phyloP scores from a whole-genome alignment of 2,888 invertebrate genomes.

The Cantharis rustica region DNA sequence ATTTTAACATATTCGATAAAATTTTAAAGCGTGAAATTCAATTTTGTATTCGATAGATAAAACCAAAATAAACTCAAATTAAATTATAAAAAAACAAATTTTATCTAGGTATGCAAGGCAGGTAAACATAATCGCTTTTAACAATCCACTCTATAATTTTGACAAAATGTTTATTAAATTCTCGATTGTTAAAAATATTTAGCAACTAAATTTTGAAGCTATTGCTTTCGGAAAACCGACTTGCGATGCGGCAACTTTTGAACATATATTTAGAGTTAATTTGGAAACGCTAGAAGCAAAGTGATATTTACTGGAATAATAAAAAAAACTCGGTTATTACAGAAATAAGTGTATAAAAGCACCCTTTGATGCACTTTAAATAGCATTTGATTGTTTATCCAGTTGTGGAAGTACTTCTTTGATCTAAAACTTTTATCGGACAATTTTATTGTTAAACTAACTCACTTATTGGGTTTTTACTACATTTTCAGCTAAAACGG shows the following conservation, averaged over 20 bases:
- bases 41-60: background rate
- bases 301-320: background rate
- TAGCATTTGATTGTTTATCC: background rate
- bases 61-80: background rate
- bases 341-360: background rate
- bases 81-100: background rate
- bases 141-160: background rate
- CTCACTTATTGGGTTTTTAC: background rate
- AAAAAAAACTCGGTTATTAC: background rate
- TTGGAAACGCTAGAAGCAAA: background rate
- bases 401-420: background rate
- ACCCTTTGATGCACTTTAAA: slow-evolving; percentile 1
- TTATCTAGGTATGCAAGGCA: background rate
- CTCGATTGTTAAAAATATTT: too few species aligned
- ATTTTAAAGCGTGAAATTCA: background rate
- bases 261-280: background rate
- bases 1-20: background rate
- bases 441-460: background rate
- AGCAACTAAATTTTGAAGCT: too few species aligned
- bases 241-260: background rate
- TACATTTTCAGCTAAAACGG: background rate
- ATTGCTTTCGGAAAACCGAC: background rate
- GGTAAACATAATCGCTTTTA: background rate
- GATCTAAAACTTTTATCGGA: background rate
- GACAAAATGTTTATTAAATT: background rate